Evolutionary conservation across 2,797 vertebrate species (phyloP), one percentile per base, ranked within the genome.

Genomic region (Tokudaia muenninki): DNA sequence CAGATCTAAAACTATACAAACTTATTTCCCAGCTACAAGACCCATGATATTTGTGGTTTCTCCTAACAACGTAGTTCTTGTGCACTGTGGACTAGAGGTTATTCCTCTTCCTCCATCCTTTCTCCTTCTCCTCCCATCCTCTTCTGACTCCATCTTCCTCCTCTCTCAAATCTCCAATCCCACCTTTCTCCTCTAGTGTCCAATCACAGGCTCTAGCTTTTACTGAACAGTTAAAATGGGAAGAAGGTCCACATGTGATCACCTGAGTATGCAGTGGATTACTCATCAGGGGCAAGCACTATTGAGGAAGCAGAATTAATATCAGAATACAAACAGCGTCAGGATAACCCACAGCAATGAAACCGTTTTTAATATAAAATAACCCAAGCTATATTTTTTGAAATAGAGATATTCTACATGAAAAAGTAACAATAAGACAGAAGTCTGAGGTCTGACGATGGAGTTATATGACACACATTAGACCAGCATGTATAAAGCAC

Each of bases 41-140:
- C 3, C 3, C 17, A n/a, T 70, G 16, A 1, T 19, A 67, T 2
- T n/a, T n/a, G 34, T 2, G 0, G 16, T n/a, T n/a, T 70, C 67
- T 70, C 34, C 67, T n/a, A 34, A 16, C 12, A 34, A 70, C 17
- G 9, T 70, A 34, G 16, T 9, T 70, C 34, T n/a, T n/a, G 34
- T n/a, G 2, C 16, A 8, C 17, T n/a, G 16, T 17, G 16, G 16
- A 70, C 34, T 19, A 70, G 67, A 70, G 7, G 6, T 70, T n/a
- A 34, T 70, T 70, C 65, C 65, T 67, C 17, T n/a, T 70, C 6
- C 16, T 70, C 34, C 34, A n/a, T n/a, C 67, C 17, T n/a, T 34
- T n/a, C 34, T 70, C 16, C 16, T 70, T 70, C 16, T 6, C 6
- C 2, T 70, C 34, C 67, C 67, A n/a, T n/a, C 67, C 31, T 34